These are phyloP conservation scores for Aphodius granarius DNA, from an alignment of 2,888 invertebrate species.

Conservation along the genomic window DNA sequence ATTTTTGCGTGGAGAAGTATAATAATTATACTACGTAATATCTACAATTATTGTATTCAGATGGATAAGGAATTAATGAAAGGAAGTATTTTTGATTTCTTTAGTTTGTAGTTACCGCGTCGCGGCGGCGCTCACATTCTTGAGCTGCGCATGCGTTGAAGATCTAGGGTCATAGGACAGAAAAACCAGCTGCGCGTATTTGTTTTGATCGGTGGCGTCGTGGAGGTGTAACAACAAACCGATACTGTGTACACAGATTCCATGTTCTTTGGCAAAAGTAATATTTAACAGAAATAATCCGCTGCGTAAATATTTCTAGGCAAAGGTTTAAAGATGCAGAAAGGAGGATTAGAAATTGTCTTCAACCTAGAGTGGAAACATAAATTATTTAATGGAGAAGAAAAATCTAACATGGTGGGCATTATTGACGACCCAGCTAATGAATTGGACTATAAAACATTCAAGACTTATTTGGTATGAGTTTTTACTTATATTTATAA, in stretches of 20 bases:
- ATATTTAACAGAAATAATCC: background rate
- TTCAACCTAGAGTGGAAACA: conserved; percentile 54
- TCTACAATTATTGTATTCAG: too few relatives aligned
- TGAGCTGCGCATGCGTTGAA: background rate
- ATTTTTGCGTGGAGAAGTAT: too few relatives aligned
- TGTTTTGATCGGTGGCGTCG: background rate
- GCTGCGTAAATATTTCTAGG: background rate
- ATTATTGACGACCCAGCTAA: conserved; percentile 53
- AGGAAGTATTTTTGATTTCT: too few relatives aligned
- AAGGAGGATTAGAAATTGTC: conserved; percentile 49
- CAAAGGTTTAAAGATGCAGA: conserved; percentile 21
- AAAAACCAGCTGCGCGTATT: background rate
- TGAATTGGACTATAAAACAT: conserved; percentile 51
- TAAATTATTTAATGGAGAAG: conserved; percentile 45
- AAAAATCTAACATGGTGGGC: conserved; percentile 50
- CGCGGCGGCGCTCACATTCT: too few relatives aligned
- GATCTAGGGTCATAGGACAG: background rate
- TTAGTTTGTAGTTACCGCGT: too few relatives aligned
- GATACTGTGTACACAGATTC: background rate
- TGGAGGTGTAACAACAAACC: background rate
- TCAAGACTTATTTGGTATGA: conserved; percentile 54
- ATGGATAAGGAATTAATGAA: too few relatives aligned
- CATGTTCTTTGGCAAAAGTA: background rate
- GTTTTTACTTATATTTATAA: conserved; percentile 16
- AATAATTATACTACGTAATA: too few relatives aligned